phyloP scores from a whole-genome alignment of 2,797 vertebrate genomes.

The Syngnathus acus region DNA sequence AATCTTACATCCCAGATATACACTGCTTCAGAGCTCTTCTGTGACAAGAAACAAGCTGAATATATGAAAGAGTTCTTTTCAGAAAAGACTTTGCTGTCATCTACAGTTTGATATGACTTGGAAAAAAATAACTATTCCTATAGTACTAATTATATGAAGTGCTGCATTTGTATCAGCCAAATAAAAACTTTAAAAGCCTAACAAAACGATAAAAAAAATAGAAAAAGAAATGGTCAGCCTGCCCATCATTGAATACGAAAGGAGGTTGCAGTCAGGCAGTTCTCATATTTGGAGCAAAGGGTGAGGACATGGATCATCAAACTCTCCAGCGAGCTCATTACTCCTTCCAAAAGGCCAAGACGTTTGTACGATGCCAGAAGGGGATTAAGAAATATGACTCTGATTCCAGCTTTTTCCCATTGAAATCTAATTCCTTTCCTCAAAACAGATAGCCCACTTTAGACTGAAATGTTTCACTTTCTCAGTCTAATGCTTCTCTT shows the following conservation, averaged over 20 bases:
- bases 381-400: slow-evolving; percentile 61
- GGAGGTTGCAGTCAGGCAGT: slow-evolving; percentile 34
- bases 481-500: background rate
- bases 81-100: background rate
- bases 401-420: slow-evolving; percentile 47
- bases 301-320: slow-evolving; percentile 63
- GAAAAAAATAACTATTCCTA: too few relatives aligned
- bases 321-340: slow-evolving; percentile 73
- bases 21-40: background rate
- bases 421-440: slow-evolving; percentile 37
- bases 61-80: background rate
- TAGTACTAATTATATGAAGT: background rate
- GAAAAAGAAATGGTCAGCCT: slow-evolving; percentile 16
- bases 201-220: background rate
- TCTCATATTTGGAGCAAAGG: slow-evolving; percentile 60
- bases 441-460: background rate
- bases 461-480: background rate
- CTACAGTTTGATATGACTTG: background rate
- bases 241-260: slow-evolving; percentile 31
- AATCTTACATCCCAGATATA: slow-evolving; percentile 9
- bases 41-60: background rate
- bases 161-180: background rate
- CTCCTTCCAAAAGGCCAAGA: slow-evolving; percentile 62
- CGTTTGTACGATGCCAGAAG: slow-evolving; percentile 43
- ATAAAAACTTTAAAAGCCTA: background rate